Evolutionary conservation across 2,888 invertebrate species (phyloP).

Genomic region (Listrodromus nycthemerus): DNA sequence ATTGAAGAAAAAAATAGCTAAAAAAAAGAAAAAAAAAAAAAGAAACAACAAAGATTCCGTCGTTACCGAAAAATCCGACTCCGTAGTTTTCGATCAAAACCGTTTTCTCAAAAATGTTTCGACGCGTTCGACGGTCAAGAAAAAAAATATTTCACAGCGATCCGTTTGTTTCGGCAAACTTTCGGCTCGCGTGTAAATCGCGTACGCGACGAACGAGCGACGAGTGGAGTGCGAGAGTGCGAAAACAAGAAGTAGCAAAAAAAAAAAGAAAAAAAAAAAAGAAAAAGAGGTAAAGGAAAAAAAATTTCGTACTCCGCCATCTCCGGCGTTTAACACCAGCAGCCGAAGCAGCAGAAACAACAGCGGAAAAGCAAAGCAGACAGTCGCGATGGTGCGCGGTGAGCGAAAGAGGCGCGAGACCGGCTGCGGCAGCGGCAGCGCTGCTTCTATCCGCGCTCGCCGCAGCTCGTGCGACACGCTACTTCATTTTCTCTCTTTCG

Average conservation of each 20-base stretch:
- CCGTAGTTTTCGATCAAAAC: not conserved
- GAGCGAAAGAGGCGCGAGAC: conserved; percentile 40
- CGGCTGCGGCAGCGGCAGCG: conserved; percentile 18
- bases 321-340: conserved; percentile 30
- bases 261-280: not conserved
- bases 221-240: conserved; percentile 15
- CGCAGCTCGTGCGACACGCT: conserved; percentile 38
- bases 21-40: no score
- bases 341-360: conserved; percentile 49
- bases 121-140: not conserved
- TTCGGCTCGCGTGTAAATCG: no score
- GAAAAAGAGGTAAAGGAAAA: not conserved
- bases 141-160: not conserved
- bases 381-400: conserved; percentile 50
- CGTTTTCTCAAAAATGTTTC: not conserved
- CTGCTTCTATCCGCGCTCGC: conserved; percentile 22
- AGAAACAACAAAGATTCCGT: not conserved
- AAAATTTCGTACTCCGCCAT: conserved; percentile 11
- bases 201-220: not conserved
- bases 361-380: conserved; percentile 55
- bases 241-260: not conserved
- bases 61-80: no score
- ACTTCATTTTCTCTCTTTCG: conserved; percentile 52
- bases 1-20: no score
- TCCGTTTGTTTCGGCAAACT: not conserved